phyloP scores from a whole-genome alignment of 2,797 vertebrate genomes.

The Typhlichthys subterraneus region DNA sequence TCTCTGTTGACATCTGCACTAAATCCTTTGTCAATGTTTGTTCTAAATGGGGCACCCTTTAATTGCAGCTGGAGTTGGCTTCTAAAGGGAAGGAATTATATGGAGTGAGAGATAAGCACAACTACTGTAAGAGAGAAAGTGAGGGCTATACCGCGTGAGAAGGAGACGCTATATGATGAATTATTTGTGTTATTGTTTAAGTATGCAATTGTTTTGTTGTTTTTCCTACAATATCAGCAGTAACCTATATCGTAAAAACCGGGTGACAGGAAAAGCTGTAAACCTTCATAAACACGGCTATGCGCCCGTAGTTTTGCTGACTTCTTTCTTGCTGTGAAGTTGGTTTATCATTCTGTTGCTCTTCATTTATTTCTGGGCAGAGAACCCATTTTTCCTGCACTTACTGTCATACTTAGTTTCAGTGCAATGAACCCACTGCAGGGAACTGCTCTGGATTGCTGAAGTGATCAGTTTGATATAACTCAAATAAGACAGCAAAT shows the following conservation, averaged over 20 bases:
- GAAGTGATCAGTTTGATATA: slow-evolving; percentile 28
- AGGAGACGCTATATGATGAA: slow-evolving; percentile 34
- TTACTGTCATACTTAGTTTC: slow-evolving; percentile 41
- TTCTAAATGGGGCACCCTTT: slow-evolving; percentile 54
- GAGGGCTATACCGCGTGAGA: slow-evolving; percentile 21
- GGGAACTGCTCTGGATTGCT: slow-evolving; percentile 25
- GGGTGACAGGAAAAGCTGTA: slow-evolving; percentile 24
- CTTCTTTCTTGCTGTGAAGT: slow-evolving; percentile 36
- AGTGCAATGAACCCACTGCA: slow-evolving; percentile 9
- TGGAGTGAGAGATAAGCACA: slow-evolving; percentile 19
- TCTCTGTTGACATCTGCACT: slow-evolving; percentile 65
- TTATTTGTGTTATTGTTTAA: slow-evolving; percentile 54
- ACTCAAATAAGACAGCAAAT: slow-evolving; percentile 17
- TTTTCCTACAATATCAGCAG: slow-evolving; percentile 33
- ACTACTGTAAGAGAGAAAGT: not conserved
- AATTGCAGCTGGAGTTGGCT: slow-evolving; percentile 29
- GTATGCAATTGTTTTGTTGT: slow-evolving; percentile 25
- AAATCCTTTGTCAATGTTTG: slow-evolving; percentile 41
- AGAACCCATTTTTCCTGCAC: slow-evolving; percentile 37
- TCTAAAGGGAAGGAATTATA: slow-evolving; percentile 20
- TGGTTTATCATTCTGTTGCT: slow-evolving; percentile 31
- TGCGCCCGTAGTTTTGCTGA: slow-evolving; percentile 42
- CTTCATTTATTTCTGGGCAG: slow-evolving; percentile 26
- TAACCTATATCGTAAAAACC: slow-evolving; percentile 14
- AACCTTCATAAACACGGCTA: slow-evolving; percentile 37